A percentile compares a stretch with the other conserved stretches of the same genome.
Evolutionary conservation across 2,113 vertebrate species (phyloP).

Genomic region (Austrofundulus limnaeus): DNA sequence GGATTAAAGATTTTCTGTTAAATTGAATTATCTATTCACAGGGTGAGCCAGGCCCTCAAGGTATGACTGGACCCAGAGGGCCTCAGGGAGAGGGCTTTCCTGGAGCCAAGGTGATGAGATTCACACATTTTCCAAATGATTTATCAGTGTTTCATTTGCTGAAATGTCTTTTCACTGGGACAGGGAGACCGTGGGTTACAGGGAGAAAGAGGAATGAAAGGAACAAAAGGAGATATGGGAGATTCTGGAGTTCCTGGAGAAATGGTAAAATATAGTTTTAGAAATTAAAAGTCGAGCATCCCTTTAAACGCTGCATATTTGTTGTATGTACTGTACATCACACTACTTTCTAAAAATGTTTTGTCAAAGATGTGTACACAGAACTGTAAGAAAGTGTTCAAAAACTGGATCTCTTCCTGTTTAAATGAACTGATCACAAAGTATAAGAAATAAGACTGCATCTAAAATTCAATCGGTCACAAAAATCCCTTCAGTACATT

Average conservation of each 20-base stretch:
- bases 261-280: conserved; percentile 59
- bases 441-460: too few relatives aligned
- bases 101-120: conserved; percentile 83
- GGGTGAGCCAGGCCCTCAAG: conserved; percentile 87
- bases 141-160: not conserved
- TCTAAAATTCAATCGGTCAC: too few relatives aligned
- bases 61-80: conserved; percentile 87
- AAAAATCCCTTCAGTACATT: too few relatives aligned
- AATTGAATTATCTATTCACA: conserved; percentile 56
- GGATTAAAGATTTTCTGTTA: conserved; percentile 3
- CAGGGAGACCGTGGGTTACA: conserved; percentile 84
- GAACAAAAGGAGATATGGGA: conserved; percentile 83
- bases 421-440: too few relatives aligned
- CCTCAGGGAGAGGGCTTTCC: conserved; percentile 84
- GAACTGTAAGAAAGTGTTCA: too few relatives aligned
- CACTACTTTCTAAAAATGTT: too few relatives aligned
- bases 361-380: not conserved
- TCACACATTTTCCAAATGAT: not conserved
- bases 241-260: conserved; percentile 83
- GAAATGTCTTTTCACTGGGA: conserved; percentile 17
- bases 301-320: too few relatives aligned
- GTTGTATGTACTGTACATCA: too few relatives aligned
- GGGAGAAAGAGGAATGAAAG: conserved; percentile 87
- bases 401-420: too few relatives aligned
- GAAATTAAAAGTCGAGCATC: not conserved